These are phyloP conservation scores for Virgularia gustaviana DNA, from an alignment of 92 coral and sea anemone genomes.

Conservation along the genomic window DNA sequence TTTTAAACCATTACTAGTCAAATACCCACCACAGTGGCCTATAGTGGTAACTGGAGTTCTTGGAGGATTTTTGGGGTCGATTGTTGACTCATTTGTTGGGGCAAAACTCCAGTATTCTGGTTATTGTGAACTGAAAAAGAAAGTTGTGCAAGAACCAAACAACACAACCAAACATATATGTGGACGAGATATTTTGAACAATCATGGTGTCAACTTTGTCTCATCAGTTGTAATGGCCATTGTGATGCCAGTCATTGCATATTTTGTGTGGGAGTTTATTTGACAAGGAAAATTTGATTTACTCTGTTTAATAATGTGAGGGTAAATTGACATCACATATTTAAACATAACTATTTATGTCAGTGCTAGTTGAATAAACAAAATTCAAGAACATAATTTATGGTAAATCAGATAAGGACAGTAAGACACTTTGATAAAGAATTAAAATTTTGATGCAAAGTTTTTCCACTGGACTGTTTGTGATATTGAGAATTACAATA, in stretches of 20 bases:
- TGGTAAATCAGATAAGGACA: too few species aligned
- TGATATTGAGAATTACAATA: too few species aligned
- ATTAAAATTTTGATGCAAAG: too few species aligned
- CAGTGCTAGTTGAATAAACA: not conserved
- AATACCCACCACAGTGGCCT: constrained; percentile 90
- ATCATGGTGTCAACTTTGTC: constrained; percentile 85
- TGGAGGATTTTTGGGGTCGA: constrained; percentile 85
- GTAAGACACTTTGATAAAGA: too few species aligned
- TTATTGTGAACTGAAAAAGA: constrained; percentile 69
- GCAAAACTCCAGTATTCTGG: constrained; percentile 96
- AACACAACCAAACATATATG: constrained; percentile 70
- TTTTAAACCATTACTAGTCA: constrained; percentile 40
- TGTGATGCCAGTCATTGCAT: constrained; percentile 75
- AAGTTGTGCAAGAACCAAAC: constrained; percentile 72
- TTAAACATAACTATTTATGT: not conserved
- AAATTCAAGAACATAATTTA: not conserved
- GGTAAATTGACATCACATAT: too few species aligned
- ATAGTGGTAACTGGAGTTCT: constrained; percentile 74
- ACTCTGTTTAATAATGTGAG: not conserved
- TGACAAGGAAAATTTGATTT: not conserved
- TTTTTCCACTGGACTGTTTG: too few species aligned
- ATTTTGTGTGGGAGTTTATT: constrained; percentile 71
- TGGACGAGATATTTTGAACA: constrained; percentile 72
- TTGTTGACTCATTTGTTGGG: constrained; percentile 83
- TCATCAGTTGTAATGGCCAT: constrained; percentile 70